Conservation (phyloP, 1,140 invertebrate species). For the Drosophila saltans region DNA sequence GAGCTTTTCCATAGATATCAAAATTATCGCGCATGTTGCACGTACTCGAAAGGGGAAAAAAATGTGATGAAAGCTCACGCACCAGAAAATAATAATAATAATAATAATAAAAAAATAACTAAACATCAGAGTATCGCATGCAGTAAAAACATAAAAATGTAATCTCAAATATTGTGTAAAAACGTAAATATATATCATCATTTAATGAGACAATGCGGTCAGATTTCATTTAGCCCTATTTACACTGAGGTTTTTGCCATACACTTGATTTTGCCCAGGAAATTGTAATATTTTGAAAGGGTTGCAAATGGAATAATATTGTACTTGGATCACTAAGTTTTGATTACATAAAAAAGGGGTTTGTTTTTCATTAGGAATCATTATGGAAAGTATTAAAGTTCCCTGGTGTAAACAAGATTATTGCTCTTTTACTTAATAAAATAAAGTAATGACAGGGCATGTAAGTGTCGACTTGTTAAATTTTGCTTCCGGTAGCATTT, state of each 20-base stretch:
- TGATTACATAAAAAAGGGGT: no score
- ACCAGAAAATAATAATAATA: conserved; percentile 35
- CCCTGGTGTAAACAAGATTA: no score
- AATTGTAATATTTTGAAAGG: no score
- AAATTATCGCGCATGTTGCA: conserved; percentile 4
- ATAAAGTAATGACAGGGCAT: background rate
- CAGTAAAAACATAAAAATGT: conserved; percentile 30
- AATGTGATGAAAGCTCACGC: conserved; percentile 43
- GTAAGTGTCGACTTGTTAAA: background rate
- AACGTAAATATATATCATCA: conserved; percentile 16
- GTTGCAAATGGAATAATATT: no score
- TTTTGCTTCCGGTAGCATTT: background rate
- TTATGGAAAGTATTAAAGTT: no score
- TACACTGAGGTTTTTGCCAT: no score
- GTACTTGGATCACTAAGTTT: no score
- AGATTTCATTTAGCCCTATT: background rate
- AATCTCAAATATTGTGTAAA: conserved; percentile 32
- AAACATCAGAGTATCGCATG: background rate
- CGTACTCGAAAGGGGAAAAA: conserved; percentile 22
- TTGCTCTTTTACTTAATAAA: no score
- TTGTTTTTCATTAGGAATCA: no score
- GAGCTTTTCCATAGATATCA: conserved; percentile 19
- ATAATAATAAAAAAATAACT: background rate
- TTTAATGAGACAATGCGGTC: conserved; percentile 22
- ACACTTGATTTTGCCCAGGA: no score